These are phyloP conservation scores for Nebria brevicollis DNA, from an alignment of 2,888 invertebrate species.

Conservation along the genomic window DNA sequence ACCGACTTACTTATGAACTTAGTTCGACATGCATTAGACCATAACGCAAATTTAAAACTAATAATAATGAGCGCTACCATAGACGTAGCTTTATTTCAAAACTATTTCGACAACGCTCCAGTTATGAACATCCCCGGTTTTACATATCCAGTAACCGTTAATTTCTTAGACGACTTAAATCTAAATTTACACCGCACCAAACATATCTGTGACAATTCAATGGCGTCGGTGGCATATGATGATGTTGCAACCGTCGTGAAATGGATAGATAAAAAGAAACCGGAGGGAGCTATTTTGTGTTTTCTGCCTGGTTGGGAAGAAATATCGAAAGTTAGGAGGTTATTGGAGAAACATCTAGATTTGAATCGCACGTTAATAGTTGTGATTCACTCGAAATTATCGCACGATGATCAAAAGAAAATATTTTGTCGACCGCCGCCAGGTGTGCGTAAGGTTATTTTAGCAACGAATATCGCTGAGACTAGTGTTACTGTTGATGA, in stretches of 20 bases:
- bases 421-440: conserved; percentile 67
- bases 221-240: conserved; percentile 64
- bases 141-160: conserved; percentile 69
- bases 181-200: conserved; percentile 60
- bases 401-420: conserved; percentile 68
- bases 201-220: conserved; percentile 57
- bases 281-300: conserved; percentile 76
- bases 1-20: conserved; percentile 73
- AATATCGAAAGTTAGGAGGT: conserved; percentile 66
- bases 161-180: conserved; percentile 68
- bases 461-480: conserved; percentile 78
- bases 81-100: conserved; percentile 70
- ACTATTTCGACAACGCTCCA: conserved; percentile 63
- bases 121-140: conserved; percentile 65
- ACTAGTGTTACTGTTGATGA: conserved; percentile 80
- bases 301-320: conserved; percentile 83
- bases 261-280: conserved; percentile 68
- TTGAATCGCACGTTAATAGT: conserved; percentile 45
- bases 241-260: conserved; percentile 66
- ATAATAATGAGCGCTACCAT: conserved; percentile 81
- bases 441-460: conserved; percentile 72
- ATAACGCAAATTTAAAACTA: conserved; percentile 69
- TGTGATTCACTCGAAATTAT: conserved; percentile 65
- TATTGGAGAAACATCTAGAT: conserved; percentile 61
- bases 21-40: conserved; percentile 66